A percentile compares a stretch with the other conserved stretches of the same genome.
These are phyloP conservation scores for Notolabrus celidotus DNA, from an alignment of 2,797 vertebrate species.

Conservation along the genomic window DNA sequence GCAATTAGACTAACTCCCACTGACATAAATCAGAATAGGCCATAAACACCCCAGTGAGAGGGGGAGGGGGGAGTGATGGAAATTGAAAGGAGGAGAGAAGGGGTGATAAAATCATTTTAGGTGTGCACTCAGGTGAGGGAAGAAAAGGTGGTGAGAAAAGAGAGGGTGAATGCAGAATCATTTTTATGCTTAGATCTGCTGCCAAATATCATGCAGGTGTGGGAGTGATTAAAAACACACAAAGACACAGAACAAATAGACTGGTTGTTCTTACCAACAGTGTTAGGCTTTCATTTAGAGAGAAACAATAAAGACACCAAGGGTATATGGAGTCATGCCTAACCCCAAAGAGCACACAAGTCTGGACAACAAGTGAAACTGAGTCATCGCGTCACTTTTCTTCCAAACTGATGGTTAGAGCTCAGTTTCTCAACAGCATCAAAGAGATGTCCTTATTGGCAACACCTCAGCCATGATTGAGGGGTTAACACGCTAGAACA, in stretches of 20 bases:
- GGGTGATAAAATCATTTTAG: slow-evolving; percentile 59
- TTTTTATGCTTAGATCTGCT: slow-evolving; percentile 19
- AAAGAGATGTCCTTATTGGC: slow-evolving; percentile 24
- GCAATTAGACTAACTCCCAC: slow-evolving; percentile 56
- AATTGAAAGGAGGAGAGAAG: slow-evolving; percentile 30
- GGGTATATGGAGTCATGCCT: slow-evolving; percentile 1
- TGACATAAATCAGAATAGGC: slow-evolving; percentile 55
- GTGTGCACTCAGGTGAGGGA: slow-evolving; percentile 26
- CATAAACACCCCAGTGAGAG: slow-evolving; percentile 41
- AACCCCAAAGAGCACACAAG: neutral
- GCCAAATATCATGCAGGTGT: slow-evolving; percentile 32
- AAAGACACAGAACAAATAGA: neutral
- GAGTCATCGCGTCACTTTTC: neutral
- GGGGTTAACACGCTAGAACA: slow-evolving; percentile 12
- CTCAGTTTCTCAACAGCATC: slow-evolving; percentile 14
- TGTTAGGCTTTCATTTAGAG: neutral
- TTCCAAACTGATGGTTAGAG: neutral
- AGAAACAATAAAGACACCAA: slow-evolving; percentile 3
- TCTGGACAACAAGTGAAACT: slow-evolving; percentile 3
- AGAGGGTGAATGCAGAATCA: slow-evolving; percentile 1
- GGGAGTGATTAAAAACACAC: slow-evolving; percentile 28
- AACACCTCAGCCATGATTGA: slow-evolving; percentile 22
- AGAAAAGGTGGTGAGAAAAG: slow-evolving; percentile 7
- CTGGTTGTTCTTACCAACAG: neutral
- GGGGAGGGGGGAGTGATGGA: slow-evolving; percentile 22